Percentiles rank a stretch among this genome's conserved stretches.
These are phyloP conservation scores for Drosophila lowei DNA, from an alignment of 1,140 invertebrate species.

Conservation along the genomic window DNA sequence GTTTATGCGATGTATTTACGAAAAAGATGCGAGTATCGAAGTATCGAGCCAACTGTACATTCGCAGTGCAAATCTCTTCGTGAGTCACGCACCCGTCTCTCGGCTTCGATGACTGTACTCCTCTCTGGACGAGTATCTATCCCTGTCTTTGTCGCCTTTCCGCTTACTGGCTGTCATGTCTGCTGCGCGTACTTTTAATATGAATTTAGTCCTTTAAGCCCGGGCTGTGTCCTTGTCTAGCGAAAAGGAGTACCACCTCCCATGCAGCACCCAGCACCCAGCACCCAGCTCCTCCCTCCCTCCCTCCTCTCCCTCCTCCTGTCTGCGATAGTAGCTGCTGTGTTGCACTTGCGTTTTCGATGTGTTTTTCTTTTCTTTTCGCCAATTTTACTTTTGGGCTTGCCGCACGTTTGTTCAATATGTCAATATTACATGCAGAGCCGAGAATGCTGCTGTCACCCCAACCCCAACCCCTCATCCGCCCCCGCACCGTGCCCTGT, in stretches of 20 bases:
- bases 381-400: constrained; percentile 62
- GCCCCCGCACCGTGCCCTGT: constrained; percentile 14
- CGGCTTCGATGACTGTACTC: background rate
- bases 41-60: too few relatives aligned
- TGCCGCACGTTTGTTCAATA: constrained; percentile 77
- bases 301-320: background rate
- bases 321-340: constrained; percentile 23
- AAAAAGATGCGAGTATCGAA: too few relatives aligned
- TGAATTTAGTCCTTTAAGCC: constrained; percentile 81
- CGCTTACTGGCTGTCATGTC: constrained; percentile 59
- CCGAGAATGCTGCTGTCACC: constrained; percentile 24
- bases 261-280: too few relatives aligned
- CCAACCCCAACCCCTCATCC: constrained; percentile 4
- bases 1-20: too few relatives aligned
- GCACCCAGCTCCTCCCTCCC: background rate
- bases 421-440: constrained; percentile 77
- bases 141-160: constrained; percentile 26
- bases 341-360: constrained; percentile 68
- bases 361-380: constrained; percentile 39
- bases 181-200: constrained; percentile 75
- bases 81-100: constrained; percentile 7
- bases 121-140: constrained; percentile 6
- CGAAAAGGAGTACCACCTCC: constrained; percentile 17
- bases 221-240: constrained; percentile 30
- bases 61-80: too few relatives aligned